Conservation (phyloP, 1,140 invertebrate species). For the Hycleus phaleratus region DNA sequence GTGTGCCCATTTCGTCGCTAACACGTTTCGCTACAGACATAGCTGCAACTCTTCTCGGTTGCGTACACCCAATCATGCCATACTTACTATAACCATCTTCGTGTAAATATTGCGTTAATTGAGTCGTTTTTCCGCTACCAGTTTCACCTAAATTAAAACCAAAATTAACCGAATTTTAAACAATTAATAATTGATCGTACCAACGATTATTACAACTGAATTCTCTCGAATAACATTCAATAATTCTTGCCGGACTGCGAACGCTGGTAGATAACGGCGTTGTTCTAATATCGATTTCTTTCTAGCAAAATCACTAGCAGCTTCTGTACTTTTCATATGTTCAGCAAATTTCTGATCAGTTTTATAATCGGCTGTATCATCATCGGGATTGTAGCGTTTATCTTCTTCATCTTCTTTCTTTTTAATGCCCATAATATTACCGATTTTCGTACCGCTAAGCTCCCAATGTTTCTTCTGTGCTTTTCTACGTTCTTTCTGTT, state of each 20-base stretch:
- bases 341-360: constrained; percentile 94
- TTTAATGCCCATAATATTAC: constrained; percentile 95
- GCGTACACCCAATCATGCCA: constrained; percentile 94
- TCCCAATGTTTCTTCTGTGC: constrained; percentile 99
- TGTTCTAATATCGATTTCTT: constrained; percentile 84
- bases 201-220: constrained; percentile 91
- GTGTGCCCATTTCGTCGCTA: constrained; percentile 92
- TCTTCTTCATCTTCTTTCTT: constrained; percentile 72
- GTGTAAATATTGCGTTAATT: constrained; percentile 96
- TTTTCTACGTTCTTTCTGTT: constrained; percentile 92
- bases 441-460: constrained; percentile 90
- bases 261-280: constrained; percentile 88
- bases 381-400: constrained; percentile 49
- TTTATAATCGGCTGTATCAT: constrained; percentile 65
- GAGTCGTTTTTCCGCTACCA: constrained; percentile 97
- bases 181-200: too few relatives aligned
- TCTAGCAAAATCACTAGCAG: constrained; percentile 82
- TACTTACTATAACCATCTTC: constrained; percentile 93
- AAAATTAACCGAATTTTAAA: too few relatives aligned
- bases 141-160: constrained; percentile 64
- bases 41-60: constrained; percentile 90
- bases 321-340: constrained; percentile 73
- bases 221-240: constrained; percentile 93
- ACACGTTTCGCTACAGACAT: constrained; percentile 99
- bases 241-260: constrained; percentile 89